phyloP scores from a whole-genome alignment of 92 coral and sea anemone genomes.

The Paramuricea clavata region DNA sequence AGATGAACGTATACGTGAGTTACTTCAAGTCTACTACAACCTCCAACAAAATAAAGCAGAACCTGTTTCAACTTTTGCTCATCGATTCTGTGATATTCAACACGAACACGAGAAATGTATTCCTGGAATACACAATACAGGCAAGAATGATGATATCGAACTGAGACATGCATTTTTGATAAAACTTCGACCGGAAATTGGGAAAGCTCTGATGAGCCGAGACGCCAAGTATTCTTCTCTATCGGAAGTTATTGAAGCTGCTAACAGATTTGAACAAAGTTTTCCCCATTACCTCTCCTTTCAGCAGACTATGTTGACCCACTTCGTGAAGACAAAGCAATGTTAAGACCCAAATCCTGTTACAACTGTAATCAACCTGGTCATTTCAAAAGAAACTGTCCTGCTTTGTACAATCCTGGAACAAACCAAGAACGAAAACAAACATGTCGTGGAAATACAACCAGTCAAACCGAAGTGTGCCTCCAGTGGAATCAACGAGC shows the following conservation, averaged over 20 bases:
- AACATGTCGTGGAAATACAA: neutral
- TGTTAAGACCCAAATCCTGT: neutral
- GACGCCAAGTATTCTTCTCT: constrained; percentile 3
- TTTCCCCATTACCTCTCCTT: neutral
- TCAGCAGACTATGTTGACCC: neutral
- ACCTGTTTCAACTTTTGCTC: neutral
- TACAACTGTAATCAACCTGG: constrained; percentile 26
- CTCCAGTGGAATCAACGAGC: constrained; percentile 17
- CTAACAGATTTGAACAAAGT: constrained; percentile 16
- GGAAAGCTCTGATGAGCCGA: constrained; percentile 18
- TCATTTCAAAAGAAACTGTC: constrained; percentile 6
- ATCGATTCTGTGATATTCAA: constrained; percentile 14
- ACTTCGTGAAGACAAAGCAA: neutral
- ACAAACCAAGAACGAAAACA: neutral
- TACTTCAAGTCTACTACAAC: constrained; percentile 16
- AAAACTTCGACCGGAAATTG: constrained; percentile 5
- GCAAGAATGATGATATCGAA: constrained; percentile 7
- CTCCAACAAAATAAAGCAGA: constrained; percentile 9
- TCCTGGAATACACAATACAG: constrained; percentile 10
- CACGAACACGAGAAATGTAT: constrained; percentile 28
- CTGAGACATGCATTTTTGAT: constrained; percentile 20
- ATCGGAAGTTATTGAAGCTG: constrained; percentile 6
- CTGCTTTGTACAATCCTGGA: neutral
- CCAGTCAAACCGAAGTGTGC: constrained; percentile 20
- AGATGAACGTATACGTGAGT: constrained; percentile 19